phyloP scores from a whole-genome alignment of 1,140 invertebrate species.

The Caligus rogercresseyi region DNA sequence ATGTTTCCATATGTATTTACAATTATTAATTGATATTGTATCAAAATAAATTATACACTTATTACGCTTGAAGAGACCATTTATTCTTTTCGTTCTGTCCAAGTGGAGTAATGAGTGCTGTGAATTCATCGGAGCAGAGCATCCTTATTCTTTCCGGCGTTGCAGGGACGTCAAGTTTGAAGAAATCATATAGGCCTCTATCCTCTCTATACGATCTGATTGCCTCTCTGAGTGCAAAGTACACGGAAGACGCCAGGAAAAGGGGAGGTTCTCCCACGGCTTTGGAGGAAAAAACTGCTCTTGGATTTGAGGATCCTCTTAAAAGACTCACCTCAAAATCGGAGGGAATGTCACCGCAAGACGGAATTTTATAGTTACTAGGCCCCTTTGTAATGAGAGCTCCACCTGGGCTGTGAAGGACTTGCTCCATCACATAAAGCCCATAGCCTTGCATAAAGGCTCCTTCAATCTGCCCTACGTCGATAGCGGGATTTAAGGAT shows the following conservation, averaged over 20 bases:
- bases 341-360: constrained; percentile 26
- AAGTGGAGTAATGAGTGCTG: constrained; percentile 24
- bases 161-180: constrained; percentile 63
- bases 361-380: constrained; percentile 80
- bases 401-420: constrained; percentile 64
- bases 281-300: constrained; percentile 86
- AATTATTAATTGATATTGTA: no score
- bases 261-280: constrained; percentile 87
- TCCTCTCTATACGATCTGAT: constrained; percentile 56
- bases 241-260: constrained; percentile 63
- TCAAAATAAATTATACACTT: not conserved
- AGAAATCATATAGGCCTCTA: constrained; percentile 38
- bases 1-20: no score
- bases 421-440: constrained; percentile 71
- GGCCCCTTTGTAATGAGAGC: constrained; percentile 64
- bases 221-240: constrained; percentile 80
- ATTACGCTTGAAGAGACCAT: constrained; percentile 5
- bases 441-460: constrained; percentile 84
- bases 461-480: constrained; percentile 89
- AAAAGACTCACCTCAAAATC: constrained; percentile 83
- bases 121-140: constrained; percentile 68
- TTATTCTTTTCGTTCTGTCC: not conserved
- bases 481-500: constrained; percentile 84
- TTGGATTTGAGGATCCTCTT: constrained; percentile 63
- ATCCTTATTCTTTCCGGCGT: constrained; percentile 72